These are phyloP conservation scores for Synanthedon andrenaeformis DNA, from an alignment of 2,888 invertebrate species.

Conservation along the genomic window DNA sequence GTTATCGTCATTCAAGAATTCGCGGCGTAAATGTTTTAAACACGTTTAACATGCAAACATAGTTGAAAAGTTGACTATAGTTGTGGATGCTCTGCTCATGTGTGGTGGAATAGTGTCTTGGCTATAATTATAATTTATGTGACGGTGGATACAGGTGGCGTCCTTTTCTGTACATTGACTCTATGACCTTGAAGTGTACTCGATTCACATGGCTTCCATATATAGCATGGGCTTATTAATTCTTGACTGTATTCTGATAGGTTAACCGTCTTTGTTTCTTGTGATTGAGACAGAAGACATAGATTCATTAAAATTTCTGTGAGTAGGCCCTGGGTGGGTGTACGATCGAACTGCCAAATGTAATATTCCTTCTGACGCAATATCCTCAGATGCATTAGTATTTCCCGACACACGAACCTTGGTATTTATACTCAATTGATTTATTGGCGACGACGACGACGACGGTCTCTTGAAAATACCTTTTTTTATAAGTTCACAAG, in stretches of 20 bases:
- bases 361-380: constrained; percentile 12
- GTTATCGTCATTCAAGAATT: constrained; percentile 15
- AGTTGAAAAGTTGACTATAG: constrained; percentile 2
- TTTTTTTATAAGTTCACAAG: not conserved
- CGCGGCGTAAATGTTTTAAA: constrained; percentile 17
- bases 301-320: constrained; percentile 2
- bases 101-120: not conserved
- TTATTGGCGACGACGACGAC: constrained; percentile 3
- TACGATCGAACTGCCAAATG: constrained; percentile 5
- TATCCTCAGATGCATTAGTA: constrained; percentile 8
- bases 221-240: not conserved
- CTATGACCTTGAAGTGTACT: constrained; percentile 49
- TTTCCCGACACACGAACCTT: constrained; percentile 11
- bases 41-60: constrained; percentile 16
- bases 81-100: not conserved
- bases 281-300: not conserved
- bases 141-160: constrained; percentile 52
- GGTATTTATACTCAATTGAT: constrained; percentile 1
- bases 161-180: constrained; percentile 59
- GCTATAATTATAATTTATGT: constrained; percentile 32
- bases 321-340: constrained; percentile 5
- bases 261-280: not conserved
- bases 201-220: constrained; percentile 39
- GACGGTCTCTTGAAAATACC: not conserved
- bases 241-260: not conserved